Evolutionary conservation across 2,113 vertebrate species (phyloP).

Genomic region (Geothlypis trichas): DNA sequence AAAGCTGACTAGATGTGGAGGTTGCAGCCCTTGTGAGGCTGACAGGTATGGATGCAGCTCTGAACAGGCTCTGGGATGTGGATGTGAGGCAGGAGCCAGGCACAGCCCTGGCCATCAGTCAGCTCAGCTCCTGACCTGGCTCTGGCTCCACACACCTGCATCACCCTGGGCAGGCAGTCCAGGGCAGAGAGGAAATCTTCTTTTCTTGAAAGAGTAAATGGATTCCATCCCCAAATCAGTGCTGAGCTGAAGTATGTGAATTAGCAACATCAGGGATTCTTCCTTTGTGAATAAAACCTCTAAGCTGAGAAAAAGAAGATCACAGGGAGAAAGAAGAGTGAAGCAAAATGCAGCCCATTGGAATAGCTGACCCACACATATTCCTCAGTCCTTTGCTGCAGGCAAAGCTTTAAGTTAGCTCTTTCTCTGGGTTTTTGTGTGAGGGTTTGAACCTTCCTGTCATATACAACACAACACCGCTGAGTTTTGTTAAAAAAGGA

Average conservation of each 20-base stretch:
- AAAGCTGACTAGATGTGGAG: neutral
- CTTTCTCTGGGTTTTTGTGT: neutral
- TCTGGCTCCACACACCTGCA: neutral
- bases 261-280: neutral
- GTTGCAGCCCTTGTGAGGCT: neutral
- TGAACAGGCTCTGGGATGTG: neutral
- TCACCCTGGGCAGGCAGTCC: neutral
- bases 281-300: neutral
- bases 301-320: neutral
- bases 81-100: neutral
- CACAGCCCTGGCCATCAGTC: neutral
- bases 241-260: neutral
- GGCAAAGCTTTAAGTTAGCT: neutral
- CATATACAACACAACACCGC: neutral
- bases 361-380: neutral
- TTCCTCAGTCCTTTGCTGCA: neutral
- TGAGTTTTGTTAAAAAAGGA: neutral
- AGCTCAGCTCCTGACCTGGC: fast-evolving
- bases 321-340: neutral
- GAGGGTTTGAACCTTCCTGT: neutral
- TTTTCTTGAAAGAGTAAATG: neutral
- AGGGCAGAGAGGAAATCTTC: neutral
- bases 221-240: neutral
- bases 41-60: neutral
- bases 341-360: neutral